Evolutionary conservation across 2,113 vertebrate genomes (phyloP).

Genomic region (Ardeotis arabs): DNA sequence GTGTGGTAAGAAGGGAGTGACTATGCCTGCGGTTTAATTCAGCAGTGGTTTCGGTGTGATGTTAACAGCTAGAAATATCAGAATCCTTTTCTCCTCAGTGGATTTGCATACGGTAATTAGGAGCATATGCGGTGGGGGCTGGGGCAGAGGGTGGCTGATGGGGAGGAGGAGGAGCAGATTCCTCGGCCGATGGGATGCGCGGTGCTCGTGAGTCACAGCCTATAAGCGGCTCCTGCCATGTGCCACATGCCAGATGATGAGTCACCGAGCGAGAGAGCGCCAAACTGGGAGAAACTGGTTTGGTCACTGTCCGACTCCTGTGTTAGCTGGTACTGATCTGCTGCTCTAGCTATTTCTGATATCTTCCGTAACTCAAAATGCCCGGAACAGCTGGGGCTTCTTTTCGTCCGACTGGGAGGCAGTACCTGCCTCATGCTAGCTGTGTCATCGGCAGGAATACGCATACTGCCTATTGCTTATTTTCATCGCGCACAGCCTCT

Average conservation of each 20-base stretch:
- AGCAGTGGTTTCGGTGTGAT: background rate
- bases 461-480: background rate
- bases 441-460: background rate
- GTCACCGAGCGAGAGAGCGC: conserved; percentile 42
- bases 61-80: conserved; percentile 20
- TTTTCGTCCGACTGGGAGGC: background rate
- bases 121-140: background rate
- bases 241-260: conserved; percentile 48
- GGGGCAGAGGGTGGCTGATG: background rate
- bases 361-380: background rate
- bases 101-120: conserved; percentile 2
- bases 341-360: background rate
- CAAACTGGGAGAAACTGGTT: conserved; percentile 31
- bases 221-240: background rate
- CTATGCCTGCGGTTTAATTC: background rate
- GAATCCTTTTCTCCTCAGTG: background rate
- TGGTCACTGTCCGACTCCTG: background rate
- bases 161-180: background rate
- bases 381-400: background rate
- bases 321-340: background rate
- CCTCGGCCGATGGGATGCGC: background rate
- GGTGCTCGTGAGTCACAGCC: conserved; percentile 14
- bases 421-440: background rate
- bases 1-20: conserved; percentile 1
- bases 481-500: background rate